Percentiles rank a stretch among this genome's conserved stretches.
These are phyloP conservation scores for Muntiacus muntjak DNA, from an alignment of 2,113 vertebrate genomes.

Conservation along the genomic window DNA sequence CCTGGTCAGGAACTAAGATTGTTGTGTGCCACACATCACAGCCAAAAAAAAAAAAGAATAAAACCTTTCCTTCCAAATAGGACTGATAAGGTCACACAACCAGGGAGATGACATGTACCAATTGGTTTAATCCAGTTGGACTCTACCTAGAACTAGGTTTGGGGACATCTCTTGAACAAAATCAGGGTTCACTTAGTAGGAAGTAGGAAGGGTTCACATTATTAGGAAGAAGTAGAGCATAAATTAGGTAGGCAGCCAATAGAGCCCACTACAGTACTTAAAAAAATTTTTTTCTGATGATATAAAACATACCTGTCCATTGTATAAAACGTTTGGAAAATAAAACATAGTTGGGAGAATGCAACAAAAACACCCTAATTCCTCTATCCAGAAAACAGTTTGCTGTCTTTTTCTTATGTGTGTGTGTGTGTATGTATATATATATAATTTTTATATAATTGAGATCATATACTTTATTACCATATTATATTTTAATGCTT, in stretches of 20 bases:
- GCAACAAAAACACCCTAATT: not conserved
- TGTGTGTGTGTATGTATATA: not conserved
- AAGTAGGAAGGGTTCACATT: not conserved
- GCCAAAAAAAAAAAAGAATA: not conserved
- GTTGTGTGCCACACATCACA: not conserved
- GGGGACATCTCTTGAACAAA: not conserved
- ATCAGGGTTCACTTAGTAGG: not conserved
- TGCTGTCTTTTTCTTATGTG: not conserved
- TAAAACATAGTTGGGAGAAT: not conserved
- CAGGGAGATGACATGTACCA: not conserved
- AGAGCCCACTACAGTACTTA: not conserved
- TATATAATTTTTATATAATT: not conserved
- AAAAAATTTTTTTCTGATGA: not conserved
- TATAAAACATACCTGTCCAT: not conserved
- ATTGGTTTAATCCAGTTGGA: not conserved
- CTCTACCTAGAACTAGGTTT: not conserved
- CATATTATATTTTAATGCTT: not conserved
- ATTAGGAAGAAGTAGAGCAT: not conserved
- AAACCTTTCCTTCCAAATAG: not conserved
- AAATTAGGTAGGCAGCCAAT: not conserved
- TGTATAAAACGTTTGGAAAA: not conserved
- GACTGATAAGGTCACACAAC: not conserved
- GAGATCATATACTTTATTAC: not conserved
- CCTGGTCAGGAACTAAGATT: not conserved
- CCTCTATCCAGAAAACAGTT: not conserved